phyloP scores from a whole-genome alignment of 2,113 vertebrate genomes.

The Pelmatolapia mariae region DNA sequence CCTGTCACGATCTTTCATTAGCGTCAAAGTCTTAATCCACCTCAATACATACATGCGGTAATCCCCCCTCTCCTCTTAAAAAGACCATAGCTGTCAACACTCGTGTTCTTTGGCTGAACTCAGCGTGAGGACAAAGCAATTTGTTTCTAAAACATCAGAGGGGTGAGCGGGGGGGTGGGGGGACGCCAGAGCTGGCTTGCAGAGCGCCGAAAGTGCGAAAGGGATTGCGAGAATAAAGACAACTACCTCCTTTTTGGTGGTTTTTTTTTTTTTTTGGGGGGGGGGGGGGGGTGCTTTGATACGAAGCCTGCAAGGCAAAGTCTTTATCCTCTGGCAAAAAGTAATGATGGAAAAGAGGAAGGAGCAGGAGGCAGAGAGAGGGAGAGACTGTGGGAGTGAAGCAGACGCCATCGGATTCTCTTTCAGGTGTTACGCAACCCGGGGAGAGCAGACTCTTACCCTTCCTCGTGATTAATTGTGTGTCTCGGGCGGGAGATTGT shows the following conservation, averaged over 20 bases:
- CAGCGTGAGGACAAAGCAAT: slow-evolving; percentile 46
- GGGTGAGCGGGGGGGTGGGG: background rate
- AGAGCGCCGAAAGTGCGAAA: background rate
- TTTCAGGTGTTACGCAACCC: slow-evolving; percentile 40
- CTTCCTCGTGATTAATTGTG: slow-evolving; percentile 29
- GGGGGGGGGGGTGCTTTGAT: slow-evolving; percentile 1
- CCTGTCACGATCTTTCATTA: slow-evolving; percentile 48
- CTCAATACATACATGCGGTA: slow-evolving; percentile 52
- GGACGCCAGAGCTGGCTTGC: background rate
- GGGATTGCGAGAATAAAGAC: slow-evolving; percentile 16
- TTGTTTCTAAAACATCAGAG: slow-evolving; percentile 37
- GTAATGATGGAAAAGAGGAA: slow-evolving; percentile 21
- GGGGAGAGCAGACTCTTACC: slow-evolving; percentile 8
- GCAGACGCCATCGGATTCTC: background rate
- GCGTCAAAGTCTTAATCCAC: slow-evolving; percentile 63
- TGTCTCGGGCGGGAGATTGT: slow-evolving; percentile 21
- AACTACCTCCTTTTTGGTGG: background rate
- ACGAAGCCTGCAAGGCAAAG: slow-evolving; percentile 15
- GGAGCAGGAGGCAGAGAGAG: background rate
- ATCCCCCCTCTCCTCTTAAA: slow-evolving; percentile 47
- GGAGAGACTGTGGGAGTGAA: background rate
- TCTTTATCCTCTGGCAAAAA: slow-evolving; percentile 48
- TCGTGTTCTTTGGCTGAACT: slow-evolving; percentile 48
- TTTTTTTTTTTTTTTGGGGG: background rate
- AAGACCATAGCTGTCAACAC: slow-evolving; percentile 39